phyloP scores from a whole-genome alignment of 2,888 invertebrate species.

The Deilephila elpenor region DNA sequence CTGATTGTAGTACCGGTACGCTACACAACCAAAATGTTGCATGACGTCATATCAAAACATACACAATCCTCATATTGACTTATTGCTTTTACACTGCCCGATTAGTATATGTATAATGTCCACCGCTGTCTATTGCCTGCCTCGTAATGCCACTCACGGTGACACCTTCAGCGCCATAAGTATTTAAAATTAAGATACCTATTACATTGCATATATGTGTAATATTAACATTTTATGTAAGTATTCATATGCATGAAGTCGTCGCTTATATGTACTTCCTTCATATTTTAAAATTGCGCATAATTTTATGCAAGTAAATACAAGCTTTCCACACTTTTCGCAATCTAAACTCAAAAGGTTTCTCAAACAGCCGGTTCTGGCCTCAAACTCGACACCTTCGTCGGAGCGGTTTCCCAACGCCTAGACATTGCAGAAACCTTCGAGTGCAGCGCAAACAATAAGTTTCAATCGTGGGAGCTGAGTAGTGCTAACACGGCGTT shows the following conservation, averaged over 20 bases:
- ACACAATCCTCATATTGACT: not conserved
- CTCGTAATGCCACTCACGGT: not conserved
- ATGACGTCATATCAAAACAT: slow-evolving; percentile 38
- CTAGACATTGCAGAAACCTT: slow-evolving; percentile 79
- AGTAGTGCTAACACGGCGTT: slow-evolving; percentile 61
- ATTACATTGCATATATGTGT: not conserved
- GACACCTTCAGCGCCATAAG: not conserved
- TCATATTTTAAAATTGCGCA: slow-evolving; percentile 28
- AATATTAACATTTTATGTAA: not conserved
- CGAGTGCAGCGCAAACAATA: slow-evolving; percentile 79
- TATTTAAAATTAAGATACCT: not conserved
- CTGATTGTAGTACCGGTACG: slow-evolving; percentile 44
- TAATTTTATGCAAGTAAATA: slow-evolving; percentile 56
- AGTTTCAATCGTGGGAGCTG: slow-evolving; percentile 74
- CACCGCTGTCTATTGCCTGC: not conserved
- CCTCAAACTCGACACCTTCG: slow-evolving; percentile 67
- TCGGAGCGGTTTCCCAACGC: slow-evolving; percentile 68
- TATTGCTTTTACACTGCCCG: not conserved
- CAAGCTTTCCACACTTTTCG: slow-evolving; percentile 78
- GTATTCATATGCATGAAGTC: not conserved
- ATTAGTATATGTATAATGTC: not conserved
- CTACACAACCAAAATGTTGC: slow-evolving; percentile 49
- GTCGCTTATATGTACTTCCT: slow-evolving; percentile 13
- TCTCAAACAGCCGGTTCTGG: slow-evolving; percentile 77
- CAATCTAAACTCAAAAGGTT: slow-evolving; percentile 75